phyloP scores from a whole-genome alignment of 2,888 invertebrate species.

The Tyria jacobaeae region DNA sequence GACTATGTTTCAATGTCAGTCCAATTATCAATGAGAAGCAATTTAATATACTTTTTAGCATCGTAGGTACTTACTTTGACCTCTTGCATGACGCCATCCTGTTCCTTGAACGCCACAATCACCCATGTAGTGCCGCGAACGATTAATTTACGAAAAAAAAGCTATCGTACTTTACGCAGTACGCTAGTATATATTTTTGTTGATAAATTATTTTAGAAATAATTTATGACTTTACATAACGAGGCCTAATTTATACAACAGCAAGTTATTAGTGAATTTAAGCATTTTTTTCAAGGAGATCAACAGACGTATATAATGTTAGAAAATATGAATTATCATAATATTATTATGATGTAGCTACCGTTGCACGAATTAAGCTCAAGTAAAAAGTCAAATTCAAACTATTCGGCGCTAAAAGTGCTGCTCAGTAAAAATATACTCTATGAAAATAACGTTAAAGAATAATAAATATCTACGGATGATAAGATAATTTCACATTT shows the following conservation, averaged over 20 bases:
- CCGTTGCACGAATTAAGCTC: conserved; percentile 55
- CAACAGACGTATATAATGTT: conserved; percentile 38
- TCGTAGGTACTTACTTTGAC: conserved; percentile 68
- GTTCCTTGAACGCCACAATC: conserved; percentile 41
- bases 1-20: conserved; percentile 75
- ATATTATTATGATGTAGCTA: conserved; percentile 29
- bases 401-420: conserved; percentile 68
- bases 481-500: conserved; percentile 57
- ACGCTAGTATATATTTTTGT: conserved; percentile 20
- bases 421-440: conserved; percentile 41
- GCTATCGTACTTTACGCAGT: conserved; percentile 38
- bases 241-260: conserved; percentile 48
- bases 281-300: conserved; percentile 20
- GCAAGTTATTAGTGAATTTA: conserved; percentile 20
- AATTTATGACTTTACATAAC: conserved; percentile 28
- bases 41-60: conserved; percentile 55
- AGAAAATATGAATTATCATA: conserved; percentile 30
- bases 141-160: conserved; percentile 35
- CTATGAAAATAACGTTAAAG: conserved; percentile 47
- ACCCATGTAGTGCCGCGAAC: conserved; percentile 41
- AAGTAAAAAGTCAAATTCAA: conserved; percentile 49
- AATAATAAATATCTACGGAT: conserved; percentile 31
- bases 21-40: conserved; percentile 57
- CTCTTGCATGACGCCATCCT: conserved; percentile 62
- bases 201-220: conserved; percentile 19